Evolutionary conservation across 2,888 invertebrate genomes (phyloP).

Genomic region (Caradrina clavipalpis): DNA sequence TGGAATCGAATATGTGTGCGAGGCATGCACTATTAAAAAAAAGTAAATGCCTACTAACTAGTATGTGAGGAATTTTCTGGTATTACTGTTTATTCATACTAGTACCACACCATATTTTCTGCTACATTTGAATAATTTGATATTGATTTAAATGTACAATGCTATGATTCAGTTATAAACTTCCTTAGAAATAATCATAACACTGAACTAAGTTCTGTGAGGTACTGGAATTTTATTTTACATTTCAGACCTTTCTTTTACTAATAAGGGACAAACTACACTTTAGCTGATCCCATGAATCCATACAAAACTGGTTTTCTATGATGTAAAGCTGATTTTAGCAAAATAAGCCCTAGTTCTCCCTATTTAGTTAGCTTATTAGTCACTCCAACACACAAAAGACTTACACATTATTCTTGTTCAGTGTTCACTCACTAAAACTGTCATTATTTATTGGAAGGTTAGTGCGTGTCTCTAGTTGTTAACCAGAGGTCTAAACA

Average conservation of each 20-base stretch:
- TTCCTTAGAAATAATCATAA: constrained; percentile 10
- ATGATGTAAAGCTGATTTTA: too few species aligned
- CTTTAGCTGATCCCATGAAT: too few species aligned
- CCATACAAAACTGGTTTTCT: too few species aligned
- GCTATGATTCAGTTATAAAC: constrained; percentile 44
- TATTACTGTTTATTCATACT: constrained; percentile 1
- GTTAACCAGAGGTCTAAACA: too few species aligned
- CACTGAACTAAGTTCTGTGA: background rate
- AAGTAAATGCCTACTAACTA: constrained; percentile 11
- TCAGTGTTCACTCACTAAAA: background rate
- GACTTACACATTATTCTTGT: constrained; percentile 7
- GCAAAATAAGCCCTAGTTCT: too few species aligned
- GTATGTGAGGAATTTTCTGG: constrained; percentile 30
- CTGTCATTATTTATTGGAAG: too few species aligned
- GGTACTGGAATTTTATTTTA: background rate
- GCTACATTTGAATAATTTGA: constrained; percentile 24
- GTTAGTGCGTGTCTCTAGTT: too few species aligned
- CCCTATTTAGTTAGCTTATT: background rate
- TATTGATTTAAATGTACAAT: constrained; percentile 32
- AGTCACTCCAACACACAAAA: background rate
- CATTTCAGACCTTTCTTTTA: background rate
- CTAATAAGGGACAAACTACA: too few species aligned
- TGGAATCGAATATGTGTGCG: constrained; percentile 59
- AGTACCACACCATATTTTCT: constrained; percentile 12
- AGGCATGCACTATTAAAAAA: constrained; percentile 45